Evolutionary conservation across 2,888 invertebrate genomes (phyloP), one percentile per base, ranked within the genome.

Genomic region (Parasteatoda lunata): DNA sequence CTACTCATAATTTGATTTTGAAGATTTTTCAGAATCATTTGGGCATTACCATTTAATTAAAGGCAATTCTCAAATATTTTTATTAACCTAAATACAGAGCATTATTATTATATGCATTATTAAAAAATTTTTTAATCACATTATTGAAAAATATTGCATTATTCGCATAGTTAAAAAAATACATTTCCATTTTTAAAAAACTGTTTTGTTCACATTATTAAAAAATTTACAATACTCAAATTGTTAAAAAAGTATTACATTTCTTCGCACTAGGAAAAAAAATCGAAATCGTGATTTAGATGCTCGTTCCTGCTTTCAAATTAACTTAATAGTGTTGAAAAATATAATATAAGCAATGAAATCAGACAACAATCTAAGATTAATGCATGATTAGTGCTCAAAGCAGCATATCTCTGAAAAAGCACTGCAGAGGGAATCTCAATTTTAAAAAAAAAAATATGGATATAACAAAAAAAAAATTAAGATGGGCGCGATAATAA

Each of bases 371-470:
- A 9, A 68, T 45, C 68, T 15, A 13, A 51, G 59, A 81, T 81
- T 81, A 81, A 81, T 81, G 75, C 69, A 68, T 81, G 81, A 75
- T 81, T 81, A 81, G 81, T 81, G 81, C 54, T 75, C 81, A 75
- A 11, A n/a, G 54, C 64, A 54, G 73, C 81, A 75, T 52, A 75
- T 75, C 81, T 49, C 52, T 1, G 68, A 8, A 54, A 68, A 51
- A 69, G 52, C 66, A 47, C 78, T 68, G 54, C 78, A n/a, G 59
- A 70, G 64, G 13, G 68, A 75, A 69, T 9, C 13, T 45, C 73
- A 66, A 68, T 45, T 59, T 75, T 81, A 68, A 75, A 54, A 54
- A 69, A 69, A 69, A 69, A 81, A 81, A 71, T 79, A 79, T 71
- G 70, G 70, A 79, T 79, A 71, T 79, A 71, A 79, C 70, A 64